Percentiles rank a stretch among this genome's conserved stretches.
These are phyloP conservation scores for Bradypodion pumilum DNA, from an alignment of 2,797 vertebrate species.

Conservation along the genomic window DNA sequence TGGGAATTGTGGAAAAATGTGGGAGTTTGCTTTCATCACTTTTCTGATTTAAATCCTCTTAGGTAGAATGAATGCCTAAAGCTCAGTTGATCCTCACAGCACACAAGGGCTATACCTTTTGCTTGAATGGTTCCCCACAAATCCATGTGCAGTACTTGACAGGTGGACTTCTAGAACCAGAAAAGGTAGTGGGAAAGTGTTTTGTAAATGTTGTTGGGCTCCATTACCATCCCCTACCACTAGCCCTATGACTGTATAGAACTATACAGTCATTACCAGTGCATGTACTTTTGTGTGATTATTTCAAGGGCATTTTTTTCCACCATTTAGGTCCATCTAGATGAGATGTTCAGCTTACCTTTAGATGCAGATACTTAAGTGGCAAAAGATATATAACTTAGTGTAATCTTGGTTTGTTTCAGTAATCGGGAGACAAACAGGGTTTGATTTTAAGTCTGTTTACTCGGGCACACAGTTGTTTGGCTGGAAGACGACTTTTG, in stretches of 20 bases:
- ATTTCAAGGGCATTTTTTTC: background rate
- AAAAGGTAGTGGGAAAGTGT: background rate
- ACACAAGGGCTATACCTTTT: background rate
- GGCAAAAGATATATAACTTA: no score
- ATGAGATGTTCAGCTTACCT: no score
- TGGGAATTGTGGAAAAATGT: constrained; percentile 1
- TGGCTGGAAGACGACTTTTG: no score
- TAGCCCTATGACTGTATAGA: background rate
- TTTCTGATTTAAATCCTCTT: constrained; percentile 2
- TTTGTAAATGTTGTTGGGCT: background rate
- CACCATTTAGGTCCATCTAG: background rate
- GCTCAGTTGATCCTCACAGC: background rate
- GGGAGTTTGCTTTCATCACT: constrained; percentile 2
- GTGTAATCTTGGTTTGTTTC: no score
- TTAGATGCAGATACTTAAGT: no score
- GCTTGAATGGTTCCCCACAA: background rate
- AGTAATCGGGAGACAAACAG: no score
- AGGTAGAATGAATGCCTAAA: background rate
- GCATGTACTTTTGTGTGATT: background rate
- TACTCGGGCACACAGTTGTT: no score
- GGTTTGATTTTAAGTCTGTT: no score
- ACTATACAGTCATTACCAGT: background rate
- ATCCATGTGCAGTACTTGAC: background rate
- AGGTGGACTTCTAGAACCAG: background rate
- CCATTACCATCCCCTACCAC: background rate